Evolutionary conservation across 2,797 vertebrate species (phyloP), one percentile per base, ranked within the genome.

Genomic region (Merluccius polli): DNA sequence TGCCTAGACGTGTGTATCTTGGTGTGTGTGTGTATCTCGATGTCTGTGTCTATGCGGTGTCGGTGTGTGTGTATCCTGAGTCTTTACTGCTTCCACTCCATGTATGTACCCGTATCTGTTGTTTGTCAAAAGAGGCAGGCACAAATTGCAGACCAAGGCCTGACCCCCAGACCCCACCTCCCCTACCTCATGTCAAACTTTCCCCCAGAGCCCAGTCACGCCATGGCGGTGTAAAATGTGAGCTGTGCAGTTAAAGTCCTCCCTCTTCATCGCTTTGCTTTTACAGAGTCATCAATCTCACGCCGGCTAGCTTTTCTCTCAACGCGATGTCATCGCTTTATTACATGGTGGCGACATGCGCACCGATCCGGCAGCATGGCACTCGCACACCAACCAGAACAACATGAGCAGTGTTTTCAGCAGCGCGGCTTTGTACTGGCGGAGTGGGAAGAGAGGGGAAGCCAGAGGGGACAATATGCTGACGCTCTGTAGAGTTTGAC

Each of bases 271-370:
- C 67, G 71, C 77, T 63, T 29, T 35, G 32, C 13, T 75, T 75
- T 81, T 71, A 71, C 71, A 73, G 24, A 68, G 71, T 35, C 68
- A 73, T 81, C 74, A 72, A 78, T 74, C 74, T 74, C 33, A 21
- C 4, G 11, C 27, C 16, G 16, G 44, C 44, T 41, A 31, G 36
- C 27, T 21, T 33, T n/a, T 75, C 70, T 69, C 63, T 70, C 70
- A 67, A 35, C 33, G 71, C 67, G 52, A 68, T 52, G 21, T 74
- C 72, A 72, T n/a, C 69, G 38, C n/a, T 72, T 70, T 24, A 33
- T 70, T 33, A 32, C 44, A 35, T 16, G 15, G 27, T 15, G 32
- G 31, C 18, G 12, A 68, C 36, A 48, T n/a, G n/a, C 38, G 1
- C 38, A 41, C 38, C 38, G 38, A 41, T 41, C 12, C 13, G 12